Evolutionary conservation across 2,113 vertebrate species (phyloP), one percentile per base, ranked within the genome.

Genomic region (Chelonoidis abingdonii): DNA sequence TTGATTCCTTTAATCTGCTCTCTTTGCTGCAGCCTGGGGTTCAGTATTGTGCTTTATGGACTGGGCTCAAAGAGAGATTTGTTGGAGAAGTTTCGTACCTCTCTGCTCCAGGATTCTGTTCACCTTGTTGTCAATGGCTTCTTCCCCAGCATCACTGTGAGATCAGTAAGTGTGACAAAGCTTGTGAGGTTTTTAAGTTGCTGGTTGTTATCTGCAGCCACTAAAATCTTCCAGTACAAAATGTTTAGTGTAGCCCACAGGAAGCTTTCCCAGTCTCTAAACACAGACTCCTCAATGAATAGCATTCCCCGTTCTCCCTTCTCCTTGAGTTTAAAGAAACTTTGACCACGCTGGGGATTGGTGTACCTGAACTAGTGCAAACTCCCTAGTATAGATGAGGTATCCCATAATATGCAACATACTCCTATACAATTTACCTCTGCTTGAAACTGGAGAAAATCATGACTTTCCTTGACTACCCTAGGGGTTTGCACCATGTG

Each of bases 61-160:
- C 97, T 99, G 97, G 99, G 99, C 93, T 99, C 99, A 84, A 99
- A 99, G 97, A 99, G 98, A 97, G 97, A 98, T 90, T 97, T 99
- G 87, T 98, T 99, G 88, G 99, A 99, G 97, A 99, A 98, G 38
- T 99, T 99, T 98, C 98, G 99, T 81, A 95, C 94, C 14, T 98
- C 98, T 85, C 82, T 98, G 97, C 97, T 99, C 91, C 98, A 98
- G 50, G 96, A 99, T 95, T 98, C 98, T 80, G 80, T 99, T 92
- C 99, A 99, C 87, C 93, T 99, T 86, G 99, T 99, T 95, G 97
- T 99, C 97, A 99, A 99, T 41, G 99, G 99, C 87, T 99, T 99
- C 96, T 99, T 99, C 95, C 99, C 99, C 80, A 99, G 99, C 93
- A 99, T 99, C 88, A 99, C 98, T 80, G 98, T 99, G 62, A 99